Evolutionary conservation across 2,113 vertebrate species (phyloP), one percentile per base, ranked within the genome.

Genomic region (Oreochromis spilurus): DNA sequence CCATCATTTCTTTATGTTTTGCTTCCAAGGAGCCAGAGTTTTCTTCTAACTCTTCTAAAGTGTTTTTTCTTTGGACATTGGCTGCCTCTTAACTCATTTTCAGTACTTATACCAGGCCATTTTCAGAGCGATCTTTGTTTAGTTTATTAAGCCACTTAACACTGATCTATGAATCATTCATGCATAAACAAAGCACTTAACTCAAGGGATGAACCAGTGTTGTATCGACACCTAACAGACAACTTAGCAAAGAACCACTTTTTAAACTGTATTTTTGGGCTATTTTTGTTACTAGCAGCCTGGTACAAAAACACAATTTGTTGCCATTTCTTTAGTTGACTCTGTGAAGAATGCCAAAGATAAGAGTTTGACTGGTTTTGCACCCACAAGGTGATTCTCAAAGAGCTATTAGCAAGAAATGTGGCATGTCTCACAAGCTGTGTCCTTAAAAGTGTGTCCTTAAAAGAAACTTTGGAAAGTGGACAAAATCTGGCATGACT

Each of bases 401-500:
- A 65, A 38, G 60, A 38, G 36, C 38, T 67, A 14, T 40, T 67
- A 67, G 36, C 12, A 21, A 38, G 12, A 67, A 40, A 40, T 3
- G 34, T 38, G 10, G 34, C 13, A 0, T 65, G 5, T n/a, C 58
- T 62, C 58, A 62, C 31, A 62, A 36, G 17, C 31, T 12, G 31
- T 62, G 1, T 62, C 58, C 17, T 62, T 62, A 36, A 62, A 36
- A 62, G 17, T 38, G 38, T 67, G 0, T 21, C 62, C 62, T 21
- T 67, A 40, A 67, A 10, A 40, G 31, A 40, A 67, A 40, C 11
- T 40, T 38, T 14, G 19, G 11, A 21, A 67, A 67, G 19, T 40
- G 62, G 1, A 0, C 19, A 14, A 14, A 5, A 38, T 38, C 9
- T 38, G 38, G 9, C 38, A 40, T 11, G 58, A 36, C 58, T 36